Percentiles rank a stretch among this genome's conserved stretches.
Conservation (phyloP, 2,797 vertebrate genomes). For the Pseudomugil tenellus region DNA sequence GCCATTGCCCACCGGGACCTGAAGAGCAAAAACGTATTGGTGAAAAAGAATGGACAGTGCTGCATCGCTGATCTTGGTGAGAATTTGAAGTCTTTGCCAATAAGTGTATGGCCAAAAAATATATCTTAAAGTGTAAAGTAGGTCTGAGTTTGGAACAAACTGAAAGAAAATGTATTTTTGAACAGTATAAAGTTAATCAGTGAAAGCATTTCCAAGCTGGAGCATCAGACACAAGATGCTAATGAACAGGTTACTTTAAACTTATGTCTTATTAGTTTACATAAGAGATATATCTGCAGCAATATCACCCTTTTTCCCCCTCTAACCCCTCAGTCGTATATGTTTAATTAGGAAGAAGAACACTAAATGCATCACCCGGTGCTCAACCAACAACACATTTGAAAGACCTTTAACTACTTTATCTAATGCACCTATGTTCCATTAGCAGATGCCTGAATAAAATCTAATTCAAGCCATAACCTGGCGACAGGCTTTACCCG, state of each 20-base stretch:
- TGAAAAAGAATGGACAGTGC: conserved; percentile 97
- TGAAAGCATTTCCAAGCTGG: conserved; percentile 5
- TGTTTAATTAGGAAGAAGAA: conserved; percentile 54
- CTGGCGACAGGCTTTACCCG: conserved; percentile 21
- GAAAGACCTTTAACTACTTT: conserved; percentile 53
- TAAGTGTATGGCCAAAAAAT: background rate
- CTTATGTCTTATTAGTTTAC: background rate
- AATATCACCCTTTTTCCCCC: background rate
- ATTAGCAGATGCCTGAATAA: conserved; percentile 41
- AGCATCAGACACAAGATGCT: background rate
- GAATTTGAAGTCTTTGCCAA: conserved; percentile 23
- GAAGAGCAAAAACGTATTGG: conserved; percentile 98
- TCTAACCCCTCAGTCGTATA: conserved; percentile 34
- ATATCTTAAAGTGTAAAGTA: background rate
- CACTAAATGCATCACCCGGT: conserved; percentile 30
- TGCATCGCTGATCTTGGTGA: conserved; percentile 97
- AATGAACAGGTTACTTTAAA: background rate
- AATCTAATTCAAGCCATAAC: conserved; percentile 41
- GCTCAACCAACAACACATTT: conserved; percentile 77
- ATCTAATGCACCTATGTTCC: conserved; percentile 62
- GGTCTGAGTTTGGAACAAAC: background rate
- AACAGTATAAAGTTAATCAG: background rate
- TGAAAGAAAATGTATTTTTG: background rate
- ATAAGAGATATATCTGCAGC: conserved; percentile 9
- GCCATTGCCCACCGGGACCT: conserved; percentile 96